These are phyloP conservation scores for Conus canariensis DNA, from an alignment of 2,888 invertebrate species.

Conservation along the genomic window DNA sequence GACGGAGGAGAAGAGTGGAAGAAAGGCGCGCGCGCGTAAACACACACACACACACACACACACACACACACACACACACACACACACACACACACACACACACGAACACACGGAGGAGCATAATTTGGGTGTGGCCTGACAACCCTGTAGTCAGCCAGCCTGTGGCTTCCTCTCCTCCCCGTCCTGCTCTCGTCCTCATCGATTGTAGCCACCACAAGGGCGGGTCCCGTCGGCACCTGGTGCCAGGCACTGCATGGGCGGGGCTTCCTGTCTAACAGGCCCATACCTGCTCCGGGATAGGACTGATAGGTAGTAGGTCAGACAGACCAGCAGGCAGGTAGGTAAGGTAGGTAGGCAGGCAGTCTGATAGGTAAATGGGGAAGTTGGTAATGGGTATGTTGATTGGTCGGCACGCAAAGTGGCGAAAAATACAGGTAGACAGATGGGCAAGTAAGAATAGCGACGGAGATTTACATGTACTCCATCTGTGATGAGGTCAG, in stretches of 20 bases:
- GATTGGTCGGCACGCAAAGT: not conserved
- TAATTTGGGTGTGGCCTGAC: conserved; percentile 6
- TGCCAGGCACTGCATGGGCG: not conserved
- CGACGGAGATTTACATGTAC: no score
- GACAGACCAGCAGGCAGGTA: not conserved
- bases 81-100: not conserved
- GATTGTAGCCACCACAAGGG: not conserved
- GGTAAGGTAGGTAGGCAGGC: not conserved
- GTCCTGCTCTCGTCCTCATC: not conserved
- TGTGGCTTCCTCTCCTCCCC: not conserved
- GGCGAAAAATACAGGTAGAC: not conserved
- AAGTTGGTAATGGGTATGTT: not conserved
- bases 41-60: conserved; percentile 18
- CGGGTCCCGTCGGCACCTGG: not conserved
- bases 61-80: not conserved
- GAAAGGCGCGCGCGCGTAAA: not conserved
- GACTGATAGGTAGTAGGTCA: not conserved
- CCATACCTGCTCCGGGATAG: not conserved
- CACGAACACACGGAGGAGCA: no score
- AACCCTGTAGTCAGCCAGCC: not conserved
- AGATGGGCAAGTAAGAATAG: not conserved
- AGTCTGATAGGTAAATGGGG: not conserved
- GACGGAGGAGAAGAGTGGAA: not conserved
- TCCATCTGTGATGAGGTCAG: no score
- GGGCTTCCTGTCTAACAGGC: not conserved